Base-by-base conservation (phyloP, 2,797 vertebrate genomes). In the Gymnothorax reevesii region DNA sequence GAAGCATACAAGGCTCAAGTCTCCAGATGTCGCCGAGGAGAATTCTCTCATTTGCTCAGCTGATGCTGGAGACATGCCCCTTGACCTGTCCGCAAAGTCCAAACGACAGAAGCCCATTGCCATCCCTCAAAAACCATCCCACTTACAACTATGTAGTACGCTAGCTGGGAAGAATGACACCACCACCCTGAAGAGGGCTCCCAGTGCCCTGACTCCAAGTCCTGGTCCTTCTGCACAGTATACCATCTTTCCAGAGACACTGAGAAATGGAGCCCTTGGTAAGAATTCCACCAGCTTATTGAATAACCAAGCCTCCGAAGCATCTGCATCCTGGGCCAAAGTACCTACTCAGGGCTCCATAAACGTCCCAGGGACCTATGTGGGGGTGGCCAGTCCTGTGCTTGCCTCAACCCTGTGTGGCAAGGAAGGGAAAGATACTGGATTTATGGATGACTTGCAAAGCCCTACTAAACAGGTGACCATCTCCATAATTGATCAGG, bases 401-500 rank as follows among this genome's bases (percentile, higher is more conserved):
- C 96, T 99, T 3, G 99, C 99, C 55, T 99, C 98, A 0, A 96
- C 98, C 88, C 94, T 99, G 90, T 94, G 98, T 89, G 97, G 97
- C 92, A 99, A 98, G 93, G 97, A 99, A 88, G 95, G 97, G 0
- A 94, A 96, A 9, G 92, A 95, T 84, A 95, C 94, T 90, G 90
- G 96, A 33, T 96, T 94, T 95, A 95, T 95, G 33, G 98, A 99
- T 91, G 95, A 97, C 0, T 94, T 95, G 89, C 98, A 98, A 92
- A 97, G 96, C 89, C 95, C 96, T 89, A 98, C 98, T 88, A 99
- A 98, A 91, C 98, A 99, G 92, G 98, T 99, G 89, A 97, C 97
- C 71, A 99, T 99, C 93, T 99, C 98, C 71, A 99, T 99, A 88
- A 95, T 99, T 0, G 98, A 99, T 92, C 99, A 99, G 95, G 98